Evolutionary conservation across 2,113 vertebrate species (phyloP).

Genomic region (Sander lucioperca): DNA sequence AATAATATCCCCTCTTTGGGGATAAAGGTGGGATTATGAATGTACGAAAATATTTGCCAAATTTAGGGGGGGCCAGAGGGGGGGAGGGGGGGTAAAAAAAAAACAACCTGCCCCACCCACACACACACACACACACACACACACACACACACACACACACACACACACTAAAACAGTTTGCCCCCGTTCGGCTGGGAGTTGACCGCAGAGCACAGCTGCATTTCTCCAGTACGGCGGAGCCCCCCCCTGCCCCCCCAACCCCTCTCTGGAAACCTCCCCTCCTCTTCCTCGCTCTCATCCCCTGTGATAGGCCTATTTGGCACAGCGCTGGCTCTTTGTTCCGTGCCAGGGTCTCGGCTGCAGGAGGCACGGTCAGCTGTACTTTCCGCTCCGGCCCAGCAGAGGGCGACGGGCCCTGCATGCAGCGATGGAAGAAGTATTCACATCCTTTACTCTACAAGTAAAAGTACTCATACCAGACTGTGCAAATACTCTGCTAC

Average conservation of each 20-base stretch:
- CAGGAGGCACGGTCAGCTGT: constrained; percentile 74
- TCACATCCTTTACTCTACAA: too few species aligned
- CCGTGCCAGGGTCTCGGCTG: constrained; percentile 63
- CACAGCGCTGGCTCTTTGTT: constrained; percentile 78
- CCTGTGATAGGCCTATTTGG: constrained; percentile 68
- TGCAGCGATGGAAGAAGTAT: too few species aligned
- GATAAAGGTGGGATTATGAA: too few species aligned
- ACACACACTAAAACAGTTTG: constrained; percentile 41
- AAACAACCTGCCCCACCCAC: too few species aligned
- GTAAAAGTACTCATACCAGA: neutral
- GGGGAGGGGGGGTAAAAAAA: too few species aligned
- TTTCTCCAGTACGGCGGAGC: constrained; percentile 33
- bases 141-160: constrained; percentile 3
- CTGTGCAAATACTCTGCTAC: neutral
- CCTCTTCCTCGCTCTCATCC: neutral
- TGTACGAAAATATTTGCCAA: too few species aligned
- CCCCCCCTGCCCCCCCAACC: constrained; percentile 18
- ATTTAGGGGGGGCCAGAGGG: too few species aligned
- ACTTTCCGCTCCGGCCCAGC: constrained; percentile 66
- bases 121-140: neutral
- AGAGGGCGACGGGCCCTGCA: constrained; percentile 71
- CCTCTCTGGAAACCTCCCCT: constrained; percentile 25
- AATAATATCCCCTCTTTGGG: too few species aligned
- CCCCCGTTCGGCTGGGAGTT: constrained; percentile 50
- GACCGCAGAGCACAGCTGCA: constrained; percentile 67